A percentile compares a stretch with the other conserved stretches of the same genome.
phyloP scores from a whole-genome alignment of 2,797 vertebrate genomes.

The Smutsia temminckii region DNA sequence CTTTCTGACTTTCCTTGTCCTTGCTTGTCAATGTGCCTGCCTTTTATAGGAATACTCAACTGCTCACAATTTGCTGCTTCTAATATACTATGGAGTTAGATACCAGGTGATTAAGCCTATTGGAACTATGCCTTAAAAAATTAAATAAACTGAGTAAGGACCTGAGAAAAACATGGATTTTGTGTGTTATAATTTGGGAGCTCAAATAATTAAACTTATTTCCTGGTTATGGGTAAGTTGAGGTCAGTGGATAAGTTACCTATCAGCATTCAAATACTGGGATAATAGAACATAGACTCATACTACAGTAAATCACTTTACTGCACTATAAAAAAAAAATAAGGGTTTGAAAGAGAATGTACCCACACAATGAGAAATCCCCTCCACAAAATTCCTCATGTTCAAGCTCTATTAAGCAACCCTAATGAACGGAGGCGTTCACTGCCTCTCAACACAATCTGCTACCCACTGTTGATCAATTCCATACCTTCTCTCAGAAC shows the following conservation, averaged over 20 bases:
- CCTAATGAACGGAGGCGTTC: background rate
- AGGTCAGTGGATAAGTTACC: constrained; percentile 6
- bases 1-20: background rate
- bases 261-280: background rate
- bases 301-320: background rate
- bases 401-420: background rate
- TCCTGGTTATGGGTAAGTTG: background rate
- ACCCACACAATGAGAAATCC: background rate
- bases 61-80: background rate
- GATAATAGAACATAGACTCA: background rate
- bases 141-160: background rate
- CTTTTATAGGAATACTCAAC: background rate
- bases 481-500: background rate
- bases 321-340: background rate
- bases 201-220: constrained; percentile 10
- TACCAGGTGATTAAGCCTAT: background rate
- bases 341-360: background rate
- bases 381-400: background rate
- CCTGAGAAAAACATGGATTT: background rate
- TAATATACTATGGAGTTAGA: background rate
- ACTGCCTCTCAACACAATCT: background rate
- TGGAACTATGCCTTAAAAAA: constrained; percentile 12
- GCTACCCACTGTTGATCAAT: background rate
- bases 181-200: background rate
- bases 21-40: background rate